These are phyloP conservation scores for Drosophila jambulina DNA, from an alignment of 1,140 invertebrate genomes.

Conservation along the genomic window DNA sequence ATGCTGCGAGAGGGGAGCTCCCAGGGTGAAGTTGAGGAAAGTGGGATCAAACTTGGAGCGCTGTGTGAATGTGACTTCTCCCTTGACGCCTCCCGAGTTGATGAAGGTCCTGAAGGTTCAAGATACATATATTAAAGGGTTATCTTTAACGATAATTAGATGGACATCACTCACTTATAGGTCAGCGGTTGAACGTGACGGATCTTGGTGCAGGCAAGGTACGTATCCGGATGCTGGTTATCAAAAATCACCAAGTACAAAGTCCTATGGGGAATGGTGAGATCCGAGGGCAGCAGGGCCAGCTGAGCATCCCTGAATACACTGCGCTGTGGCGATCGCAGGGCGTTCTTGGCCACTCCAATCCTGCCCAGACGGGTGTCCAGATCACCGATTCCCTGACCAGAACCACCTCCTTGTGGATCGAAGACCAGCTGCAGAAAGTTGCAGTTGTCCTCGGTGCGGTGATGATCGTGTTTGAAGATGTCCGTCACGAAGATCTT, in stretches of 20 bases:
- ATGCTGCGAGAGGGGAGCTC: constrained; percentile 66
- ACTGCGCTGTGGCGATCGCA: constrained; percentile 86
- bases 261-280: constrained; percentile 90
- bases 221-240: constrained; percentile 90
- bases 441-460: constrained; percentile 91
- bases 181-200: constrained; percentile 88
- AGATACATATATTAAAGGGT: background rate
- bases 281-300: constrained; percentile 88
- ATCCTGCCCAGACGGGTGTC: constrained; percentile 91
- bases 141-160: too few relatives aligned
- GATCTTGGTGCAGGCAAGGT: constrained; percentile 94
- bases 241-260: constrained; percentile 95
- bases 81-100: constrained; percentile 92
- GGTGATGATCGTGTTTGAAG: constrained; percentile 91
- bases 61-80: constrained; percentile 92
- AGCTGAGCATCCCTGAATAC: constrained; percentile 89
- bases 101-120: constrained; percentile 88
- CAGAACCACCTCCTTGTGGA: constrained; percentile 90
- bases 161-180: constrained; percentile 88
- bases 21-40: constrained; percentile 91
- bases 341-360: constrained; percentile 88
- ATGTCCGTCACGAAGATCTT: constrained; percentile 96
- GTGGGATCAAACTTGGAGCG: constrained; percentile 94
- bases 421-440: constrained; percentile 94
- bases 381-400: constrained; percentile 92